Evolutionary conservation across 2,888 invertebrate genomes (phyloP).

Genomic region (Megastigmus dorsalis): DNA sequence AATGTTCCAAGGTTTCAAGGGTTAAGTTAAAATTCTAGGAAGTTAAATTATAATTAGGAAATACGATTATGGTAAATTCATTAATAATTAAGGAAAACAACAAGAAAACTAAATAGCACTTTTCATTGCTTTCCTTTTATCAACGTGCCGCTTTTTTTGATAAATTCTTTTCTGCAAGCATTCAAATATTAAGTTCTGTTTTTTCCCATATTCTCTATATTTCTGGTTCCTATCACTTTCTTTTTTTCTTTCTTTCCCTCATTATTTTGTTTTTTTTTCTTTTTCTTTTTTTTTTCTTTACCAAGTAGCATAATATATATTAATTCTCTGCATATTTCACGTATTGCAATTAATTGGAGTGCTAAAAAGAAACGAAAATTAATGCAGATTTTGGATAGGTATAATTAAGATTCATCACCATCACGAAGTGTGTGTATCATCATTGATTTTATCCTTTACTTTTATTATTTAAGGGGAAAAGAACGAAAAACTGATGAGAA

Average conservation of each 20-base stretch:
- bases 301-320: slow-evolving; percentile 50
- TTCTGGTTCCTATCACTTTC: slow-evolving; percentile 43
- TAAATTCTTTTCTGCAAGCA: slow-evolving; percentile 43
- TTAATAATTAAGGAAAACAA: slow-evolving; percentile 70
- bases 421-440: slow-evolving; percentile 45
- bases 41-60: slow-evolving; percentile 71
- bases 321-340: slow-evolving; percentile 38
- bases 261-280: slow-evolving; percentile 45
- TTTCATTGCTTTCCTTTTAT: slow-evolving; percentile 58
- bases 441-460: slow-evolving; percentile 42
- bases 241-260: slow-evolving; percentile 47
- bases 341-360: slow-evolving; percentile 39
- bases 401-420: slow-evolving; percentile 25
- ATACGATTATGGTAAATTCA: slow-evolving; percentile 69
- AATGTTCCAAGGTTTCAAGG: slow-evolving; percentile 11
- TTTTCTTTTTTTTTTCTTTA: slow-evolving; percentile 47
- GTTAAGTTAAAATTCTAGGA: slow-evolving; percentile 64
- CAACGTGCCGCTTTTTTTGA: slow-evolving; percentile 55
- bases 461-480: slow-evolving; percentile 42
- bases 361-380: slow-evolving; percentile 45
- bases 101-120: slow-evolving; percentile 69
- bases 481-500: slow-evolving; percentile 48
- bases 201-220: slow-evolving; percentile 45
- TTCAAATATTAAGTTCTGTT: slow-evolving; percentile 51
- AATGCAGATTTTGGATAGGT: slow-evolving; percentile 33